These are phyloP conservation scores for Xenentodon cancila DNA, from an alignment of 2,797 vertebrate genomes.

Conservation along the genomic window DNA sequence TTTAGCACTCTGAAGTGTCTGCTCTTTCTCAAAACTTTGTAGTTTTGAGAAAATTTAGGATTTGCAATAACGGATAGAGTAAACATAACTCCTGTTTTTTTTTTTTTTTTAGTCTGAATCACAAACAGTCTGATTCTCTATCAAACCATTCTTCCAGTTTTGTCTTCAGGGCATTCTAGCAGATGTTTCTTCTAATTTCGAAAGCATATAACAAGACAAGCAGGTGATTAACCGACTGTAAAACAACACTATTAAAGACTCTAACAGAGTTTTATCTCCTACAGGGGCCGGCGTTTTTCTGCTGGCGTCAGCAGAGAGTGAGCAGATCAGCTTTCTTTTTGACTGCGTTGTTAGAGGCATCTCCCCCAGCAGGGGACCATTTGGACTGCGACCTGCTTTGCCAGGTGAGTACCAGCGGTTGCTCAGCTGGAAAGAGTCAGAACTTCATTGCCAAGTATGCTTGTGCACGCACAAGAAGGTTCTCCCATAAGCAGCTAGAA, in stretches of 20 bases:
- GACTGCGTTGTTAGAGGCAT: slow-evolving; percentile 96
- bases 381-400: slow-evolving; percentile 89
- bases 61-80: too few relatives aligned
- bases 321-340: slow-evolving; percentile 97
- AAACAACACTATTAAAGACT: neutral
- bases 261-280: slow-evolving; percentile 35
- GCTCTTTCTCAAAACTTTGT: too few relatives aligned
- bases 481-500: too few relatives aligned
- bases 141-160: too few relatives aligned
- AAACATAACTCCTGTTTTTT: too few relatives aligned
- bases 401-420: slow-evolving; percentile 86
- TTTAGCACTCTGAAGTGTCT: too few relatives aligned
- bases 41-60: too few relatives aligned
- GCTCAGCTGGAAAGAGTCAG: slow-evolving; percentile 15
- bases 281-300: slow-evolving; percentile 98
- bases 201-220: neutral
- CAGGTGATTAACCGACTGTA: neutral
- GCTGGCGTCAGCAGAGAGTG: slow-evolving; percentile 90
- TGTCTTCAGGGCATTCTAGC: too few relatives aligned
- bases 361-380: slow-evolving; percentile 91
- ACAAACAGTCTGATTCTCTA: too few relatives aligned
- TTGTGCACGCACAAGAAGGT: too few relatives aligned
- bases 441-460: neutral
- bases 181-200: neutral
- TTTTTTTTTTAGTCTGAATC: too few relatives aligned